Evolutionary conservation across 2,888 invertebrate genomes (phyloP).

Genomic region (Entomobrya multifasciata): DNA sequence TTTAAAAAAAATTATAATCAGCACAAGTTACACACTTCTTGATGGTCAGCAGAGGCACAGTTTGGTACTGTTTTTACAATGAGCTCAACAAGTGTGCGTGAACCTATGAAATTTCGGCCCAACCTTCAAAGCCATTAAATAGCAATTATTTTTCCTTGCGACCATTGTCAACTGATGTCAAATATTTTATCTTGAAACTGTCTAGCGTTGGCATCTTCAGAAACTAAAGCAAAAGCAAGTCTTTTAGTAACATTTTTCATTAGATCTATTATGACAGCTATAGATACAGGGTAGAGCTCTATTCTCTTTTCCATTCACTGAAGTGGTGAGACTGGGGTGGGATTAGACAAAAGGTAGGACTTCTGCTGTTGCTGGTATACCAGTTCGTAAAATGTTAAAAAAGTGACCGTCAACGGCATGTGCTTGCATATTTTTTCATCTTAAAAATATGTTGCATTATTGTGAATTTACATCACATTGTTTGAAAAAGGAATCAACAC

Average conservation of each 20-base stretch:
- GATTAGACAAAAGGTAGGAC: not conserved
- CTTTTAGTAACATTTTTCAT: too few relatives aligned
- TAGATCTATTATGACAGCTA: too few relatives aligned
- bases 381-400: too few relatives aligned
- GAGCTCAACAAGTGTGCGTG: not conserved
- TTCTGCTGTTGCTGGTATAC: too few relatives aligned
- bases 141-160: conserved; percentile 54
- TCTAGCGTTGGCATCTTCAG: conserved; percentile 19
- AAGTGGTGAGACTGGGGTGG: not conserved
- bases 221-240: conserved; percentile 38
- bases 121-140: conserved; percentile 63
- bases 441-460: not conserved
- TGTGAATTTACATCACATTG: conserved; percentile 32
- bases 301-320: too few relatives aligned
- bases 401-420: too few relatives aligned
- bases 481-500: conserved; percentile 51
- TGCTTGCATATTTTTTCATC: too few relatives aligned
- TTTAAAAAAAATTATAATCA: too few relatives aligned
- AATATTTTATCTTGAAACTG: conserved; percentile 52
- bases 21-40: not conserved
- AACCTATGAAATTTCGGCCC: not conserved
- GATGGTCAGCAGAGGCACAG: not conserved
- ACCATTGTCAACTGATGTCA: conserved; percentile 66
- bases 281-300: too few relatives aligned
- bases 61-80: not conserved